Base-by-base conservation (phyloP, 92 coral and sea anemone genomes). In the Palythoa grandiflora region DNA sequence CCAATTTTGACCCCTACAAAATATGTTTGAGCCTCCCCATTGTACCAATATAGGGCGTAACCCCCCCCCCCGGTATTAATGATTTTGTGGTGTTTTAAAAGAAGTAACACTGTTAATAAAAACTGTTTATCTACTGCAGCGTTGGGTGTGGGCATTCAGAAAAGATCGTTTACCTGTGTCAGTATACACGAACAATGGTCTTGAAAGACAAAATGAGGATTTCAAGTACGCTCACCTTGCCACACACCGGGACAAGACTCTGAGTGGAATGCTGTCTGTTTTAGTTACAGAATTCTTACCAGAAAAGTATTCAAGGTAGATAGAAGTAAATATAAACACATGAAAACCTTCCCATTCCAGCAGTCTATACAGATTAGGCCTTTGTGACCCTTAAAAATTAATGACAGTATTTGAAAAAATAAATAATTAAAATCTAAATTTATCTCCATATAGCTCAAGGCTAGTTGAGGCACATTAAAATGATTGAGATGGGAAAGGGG, bases 111-210 rank as follows among this genome's bases (percentile, higher is more conserved):
- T 65, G 5, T 6, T 44, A 37, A 60, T 60, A 60, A 14, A 60
- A 14, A 12, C 16, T 57, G 65, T 28, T 3, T 20, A 60, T 60
- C 68, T 60, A 60, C 53, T 84, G 63, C 85, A 92, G 94, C 73
- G 91, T 12, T 87, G 91, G 91, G 91, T 71, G 20, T 83, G 92
- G 90, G 89, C 87, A 19, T 92, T 75, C 52, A 53, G 93, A 17
- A 83, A 78, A 39, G 91, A 90, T 61, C 59, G 87, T 52, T 72
- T 89, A 17, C 77, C 55, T 28, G 89, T 90, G 0, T 85, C 80
- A 2, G 80, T 92, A 13, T 50, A 87, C 79, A 92, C 95, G n/a
- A 90, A 87, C 79, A 92, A 90, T 75, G 93, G 91, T 0, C 76
- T 92, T 1, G 95, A 87, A 63, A 40, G 89, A 14, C 91, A 87